A percentile compares a stretch with the other conserved stretches of the same genome.
phyloP scores from a whole-genome alignment of 37 sponge, comb jelly and placozoan genomes.

The Halichondria panicea region DNA sequence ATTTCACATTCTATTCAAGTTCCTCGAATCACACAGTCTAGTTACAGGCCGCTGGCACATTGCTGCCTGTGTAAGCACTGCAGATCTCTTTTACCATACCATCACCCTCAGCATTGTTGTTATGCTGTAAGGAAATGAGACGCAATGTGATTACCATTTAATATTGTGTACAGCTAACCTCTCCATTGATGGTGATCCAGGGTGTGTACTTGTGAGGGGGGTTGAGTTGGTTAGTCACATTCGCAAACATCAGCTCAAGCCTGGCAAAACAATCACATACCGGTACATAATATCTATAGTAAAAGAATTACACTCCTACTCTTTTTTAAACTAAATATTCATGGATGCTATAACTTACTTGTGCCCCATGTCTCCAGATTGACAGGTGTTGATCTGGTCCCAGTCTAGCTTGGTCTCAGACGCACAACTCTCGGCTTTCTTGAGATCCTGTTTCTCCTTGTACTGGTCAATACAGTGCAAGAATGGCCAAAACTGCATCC shows the following conservation, averaged over 20 bases:
- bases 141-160: neutral
- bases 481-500: conserved; percentile 75
- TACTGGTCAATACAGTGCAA: conserved; percentile 54
- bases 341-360: conserved; percentile 38
- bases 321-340: too few species aligned
- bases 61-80: conserved; percentile 63
- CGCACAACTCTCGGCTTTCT: conserved; percentile 61
- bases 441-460: conserved; percentile 30
- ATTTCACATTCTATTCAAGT: too few species aligned
- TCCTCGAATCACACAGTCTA: too few species aligned
- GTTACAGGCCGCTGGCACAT: conserved; percentile 60
- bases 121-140: conserved; percentile 51
- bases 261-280: too few species aligned
- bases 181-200: conserved; percentile 86
- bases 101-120: conserved; percentile 61
- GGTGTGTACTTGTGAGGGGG: conserved; percentile 88
- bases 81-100: conserved; percentile 59
- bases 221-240: conserved; percentile 58
- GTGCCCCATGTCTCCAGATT: conserved; percentile 48
- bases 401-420: conserved; percentile 36
- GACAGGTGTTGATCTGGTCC: conserved; percentile 55
- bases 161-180: conserved; percentile 54
- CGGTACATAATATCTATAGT: too few species aligned
- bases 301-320: too few species aligned
- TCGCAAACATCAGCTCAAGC: conserved; percentile 61